Base-by-base conservation (phyloP, 1,140 invertebrate genomes). In the Gryllus bimaculatus region DNA sequence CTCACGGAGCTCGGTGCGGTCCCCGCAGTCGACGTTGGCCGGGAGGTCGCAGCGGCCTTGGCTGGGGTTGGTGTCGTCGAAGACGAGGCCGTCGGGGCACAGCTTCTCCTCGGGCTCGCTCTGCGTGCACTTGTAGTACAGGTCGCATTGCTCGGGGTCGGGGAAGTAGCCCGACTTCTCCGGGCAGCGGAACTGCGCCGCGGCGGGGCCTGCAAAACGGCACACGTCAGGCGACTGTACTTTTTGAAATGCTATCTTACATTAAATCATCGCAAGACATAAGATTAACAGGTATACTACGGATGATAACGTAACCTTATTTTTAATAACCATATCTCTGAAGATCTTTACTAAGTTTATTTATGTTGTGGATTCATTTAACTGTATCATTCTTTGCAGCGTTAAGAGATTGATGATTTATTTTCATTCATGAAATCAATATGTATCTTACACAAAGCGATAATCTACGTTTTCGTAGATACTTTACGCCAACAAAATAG, bases 11-110 rank as follows among this genome's bases (percentile, higher is more conserved):
- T 90, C 88, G 15, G 89, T 90, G 80, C 93, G 88, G 79, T 93
- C 91, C 15, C 90, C 91, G 82, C 94, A 95, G 48, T 94, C 92
- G 0, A 95, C 92, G 82, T 94, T 93, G 47, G 91, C 90, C 4
- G 93, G 92, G 80, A 93, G 91, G 82, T 95, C 93, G 83, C 94
- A 95, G 20, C 90, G 86, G 82, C 93, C 93, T 80, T 92, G 92
- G 83, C 90, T 92, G 5, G 92, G 90, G 82, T 92, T 92, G 78
- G 90, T 90, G 82, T 93, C 92, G 81, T 92, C 90, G 85, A 95
- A 95, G 8, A 95, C 91, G 21, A 95, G 87, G 1, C 94, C 94
- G 82, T 95, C 94, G 7, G 93, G 93, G 85, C 94, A 95, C 8
- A 95, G 85, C 81, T 89, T 91, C 81, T 92, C 88, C 83, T 92